Conservation (phyloP, 1,140 invertebrate genomes). For the Orius insidiosus region DNA sequence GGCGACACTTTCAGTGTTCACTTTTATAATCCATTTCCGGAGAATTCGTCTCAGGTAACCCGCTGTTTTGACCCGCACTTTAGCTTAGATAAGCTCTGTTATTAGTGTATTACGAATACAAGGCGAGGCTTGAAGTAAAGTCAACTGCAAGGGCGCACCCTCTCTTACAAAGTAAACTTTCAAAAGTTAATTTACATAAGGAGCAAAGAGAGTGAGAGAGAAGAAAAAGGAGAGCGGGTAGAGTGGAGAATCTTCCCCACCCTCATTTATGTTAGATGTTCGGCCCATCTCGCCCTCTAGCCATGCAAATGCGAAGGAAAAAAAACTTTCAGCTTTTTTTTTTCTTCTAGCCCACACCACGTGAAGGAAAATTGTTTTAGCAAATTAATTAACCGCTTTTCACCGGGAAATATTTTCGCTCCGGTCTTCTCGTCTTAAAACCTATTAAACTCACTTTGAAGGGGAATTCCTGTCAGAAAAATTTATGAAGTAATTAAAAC, state of each 20-base stretch:
- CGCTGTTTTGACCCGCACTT: too few relatives aligned
- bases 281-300: constrained; percentile 1
- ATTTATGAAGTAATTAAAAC: too few relatives aligned
- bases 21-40: too few relatives aligned
- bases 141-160: constrained; percentile 1
- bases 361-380: too few relatives aligned
- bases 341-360: background rate
- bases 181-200: constrained; percentile 9
- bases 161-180: constrained; percentile 8
- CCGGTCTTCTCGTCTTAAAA: too few relatives aligned
- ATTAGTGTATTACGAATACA: constrained; percentile 4
- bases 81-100: background rate
- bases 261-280: constrained; percentile 5
- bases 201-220: background rate
- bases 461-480: too few relatives aligned
- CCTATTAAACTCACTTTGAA: too few relatives aligned
- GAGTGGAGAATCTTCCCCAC: background rate
- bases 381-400: too few relatives aligned
- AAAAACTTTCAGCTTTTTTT: constrained; percentile 2
- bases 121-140: background rate
- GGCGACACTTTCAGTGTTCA: too few relatives aligned
- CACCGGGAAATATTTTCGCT: too few relatives aligned
- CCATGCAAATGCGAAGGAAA: constrained; percentile 5
- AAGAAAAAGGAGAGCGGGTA: too few relatives aligned
- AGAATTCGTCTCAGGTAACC: too few relatives aligned